These are phyloP conservation scores for Morbakka virulenta DNA, from an alignment of 30 jellyfish, hydroid and myxozoan species.

Conservation along the genomic window DNA sequence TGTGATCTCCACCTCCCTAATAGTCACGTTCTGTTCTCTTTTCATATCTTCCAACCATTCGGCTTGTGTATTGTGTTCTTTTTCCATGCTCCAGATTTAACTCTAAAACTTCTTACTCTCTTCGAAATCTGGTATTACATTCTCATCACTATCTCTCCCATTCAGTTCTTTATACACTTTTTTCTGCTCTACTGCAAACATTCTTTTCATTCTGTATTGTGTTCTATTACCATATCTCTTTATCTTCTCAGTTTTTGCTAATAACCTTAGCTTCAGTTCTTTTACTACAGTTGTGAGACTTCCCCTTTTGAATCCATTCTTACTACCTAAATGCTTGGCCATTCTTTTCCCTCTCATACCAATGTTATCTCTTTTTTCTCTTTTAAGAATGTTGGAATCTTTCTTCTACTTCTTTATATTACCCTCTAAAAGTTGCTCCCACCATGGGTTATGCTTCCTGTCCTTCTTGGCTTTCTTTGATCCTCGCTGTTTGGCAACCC, in stretches of 20 bases:
- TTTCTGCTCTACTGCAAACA: neutral
- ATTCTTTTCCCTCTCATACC: neutral
- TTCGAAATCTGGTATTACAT: neutral
- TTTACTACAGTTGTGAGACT: neutral
- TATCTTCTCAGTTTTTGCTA: neutral
- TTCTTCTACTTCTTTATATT: no score
- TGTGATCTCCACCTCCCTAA: neutral
- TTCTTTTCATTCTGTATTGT: neutral
- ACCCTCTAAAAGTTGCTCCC: no score
- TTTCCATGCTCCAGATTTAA: neutral
- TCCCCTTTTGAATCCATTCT: neutral
- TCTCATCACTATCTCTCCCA: neutral
- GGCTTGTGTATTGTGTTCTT: neutral
- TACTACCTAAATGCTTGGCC: neutral
- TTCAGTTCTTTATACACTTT: neutral
- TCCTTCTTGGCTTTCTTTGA: no score
- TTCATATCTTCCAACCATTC: neutral
- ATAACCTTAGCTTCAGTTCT: neutral
- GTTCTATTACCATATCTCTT: neutral
- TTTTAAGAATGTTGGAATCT: no score
- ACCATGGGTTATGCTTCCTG: no score
- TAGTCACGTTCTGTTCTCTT: neutral
- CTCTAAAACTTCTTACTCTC: neutral
- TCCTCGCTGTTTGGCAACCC: no score
- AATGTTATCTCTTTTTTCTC: no score